These are phyloP conservation scores for Coelogynopora nodosa DNA, from an alignment of 2,888 invertebrate genomes.

Conservation along the genomic window DNA sequence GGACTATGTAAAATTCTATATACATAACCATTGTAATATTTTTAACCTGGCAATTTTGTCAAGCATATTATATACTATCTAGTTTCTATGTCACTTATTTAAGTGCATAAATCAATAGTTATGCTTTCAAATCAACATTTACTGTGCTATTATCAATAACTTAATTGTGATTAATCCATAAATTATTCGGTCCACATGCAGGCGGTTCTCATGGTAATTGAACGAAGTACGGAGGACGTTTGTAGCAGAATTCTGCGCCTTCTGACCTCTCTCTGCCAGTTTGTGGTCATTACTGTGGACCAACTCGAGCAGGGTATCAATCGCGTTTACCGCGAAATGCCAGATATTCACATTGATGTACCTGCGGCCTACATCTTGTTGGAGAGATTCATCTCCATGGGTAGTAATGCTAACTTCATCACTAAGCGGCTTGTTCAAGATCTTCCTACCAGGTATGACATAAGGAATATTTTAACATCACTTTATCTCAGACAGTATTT, in stretches of 20 bases:
- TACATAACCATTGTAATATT: too few relatives aligned
- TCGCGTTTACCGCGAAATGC: constrained; percentile 80
- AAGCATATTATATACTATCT: too few relatives aligned
- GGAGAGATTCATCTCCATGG: constrained; percentile 70
- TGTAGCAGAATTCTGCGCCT: constrained; percentile 77
- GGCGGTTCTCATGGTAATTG: constrained; percentile 77
- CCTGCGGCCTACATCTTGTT: constrained; percentile 82
- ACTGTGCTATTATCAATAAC: too few relatives aligned
- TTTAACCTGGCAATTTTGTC: too few relatives aligned
- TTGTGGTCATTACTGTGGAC: constrained; percentile 76
- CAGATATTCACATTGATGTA: constrained; percentile 84
- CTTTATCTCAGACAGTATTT: too few relatives aligned
- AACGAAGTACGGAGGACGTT: constrained; percentile 74
- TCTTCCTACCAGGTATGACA: neutral
- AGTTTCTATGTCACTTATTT: too few relatives aligned
- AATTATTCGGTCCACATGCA: too few relatives aligned
- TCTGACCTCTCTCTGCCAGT: constrained; percentile 72
- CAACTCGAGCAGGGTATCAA: constrained; percentile 84
- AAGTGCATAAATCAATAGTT: too few relatives aligned
- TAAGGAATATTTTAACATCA: too few relatives aligned
- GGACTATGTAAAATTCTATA: too few relatives aligned
- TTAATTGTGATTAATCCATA: too few relatives aligned
- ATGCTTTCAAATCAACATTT: too few relatives aligned
- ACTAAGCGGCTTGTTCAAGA: neutral
- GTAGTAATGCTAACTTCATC: neutral